Base-by-base conservation (phyloP, 2,113 vertebrate genomes). In the Smithornis capensis region DNA sequence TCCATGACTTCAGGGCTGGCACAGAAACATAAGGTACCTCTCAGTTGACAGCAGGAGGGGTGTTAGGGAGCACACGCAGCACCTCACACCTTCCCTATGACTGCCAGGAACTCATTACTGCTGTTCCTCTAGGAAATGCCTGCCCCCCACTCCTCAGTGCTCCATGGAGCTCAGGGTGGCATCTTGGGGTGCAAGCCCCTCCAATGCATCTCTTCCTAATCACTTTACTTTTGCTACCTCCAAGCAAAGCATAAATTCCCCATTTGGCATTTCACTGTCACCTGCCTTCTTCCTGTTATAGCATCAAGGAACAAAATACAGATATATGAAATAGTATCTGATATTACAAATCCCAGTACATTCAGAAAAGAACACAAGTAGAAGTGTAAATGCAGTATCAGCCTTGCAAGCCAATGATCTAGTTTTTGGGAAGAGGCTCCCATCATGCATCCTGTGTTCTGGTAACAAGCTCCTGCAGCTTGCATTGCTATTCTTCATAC, bases 41-140 rank as follows among this genome's bases (percentile, higher is more conserved):
- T 52, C 19, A 6, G 45, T 0, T 1, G 3, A 45, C 3, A 5
- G 7, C 50, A 80, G 28, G 23, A 83, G 24, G 23, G 35, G 14
- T 25, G 28, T 29, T 35, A 77, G 42, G 0, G 0, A 42, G 59
- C 6, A 33, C 44, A 45, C 29, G 42, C 74, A 88, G 70, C 50
- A 68, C 17, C 10, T 18, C 5, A 10, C 1, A 0, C 27, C 57
- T 19, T 67, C 67, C 62, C 37, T 44, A 4, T 2, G 14, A 44
- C 44, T 68, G 40, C 57, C 37, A 52, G 37, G 67, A 89, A 49
- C 22, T 29, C 28, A 5, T 4, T 6, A 24, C 29, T 40, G 37
- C 12, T 4, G 3, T 37, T 7, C 8, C 19, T 70, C 24, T 67
- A 49, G 24, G 21, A 67, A 90, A 33, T 4, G 3, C 28, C 38